These are phyloP conservation scores for Otolemur crassicaudatus DNA, from an alignment of 2,797 vertebrate genomes.

Conservation along the genomic window DNA sequence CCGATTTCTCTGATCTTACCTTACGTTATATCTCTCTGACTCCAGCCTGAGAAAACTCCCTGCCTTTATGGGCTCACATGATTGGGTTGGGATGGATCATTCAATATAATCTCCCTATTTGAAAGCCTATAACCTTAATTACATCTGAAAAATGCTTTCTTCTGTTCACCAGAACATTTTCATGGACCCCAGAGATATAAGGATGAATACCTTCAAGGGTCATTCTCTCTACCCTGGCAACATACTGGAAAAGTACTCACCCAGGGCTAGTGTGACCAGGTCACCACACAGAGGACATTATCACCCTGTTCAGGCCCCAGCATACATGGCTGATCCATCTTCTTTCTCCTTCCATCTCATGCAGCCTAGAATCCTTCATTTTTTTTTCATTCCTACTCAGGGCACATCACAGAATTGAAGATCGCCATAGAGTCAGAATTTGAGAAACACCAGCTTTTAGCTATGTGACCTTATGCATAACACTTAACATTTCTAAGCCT, in stretches of 20 bases:
- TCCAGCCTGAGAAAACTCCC: not conserved
- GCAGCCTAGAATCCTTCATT: not conserved
- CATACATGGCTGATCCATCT: not conserved
- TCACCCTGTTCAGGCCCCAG: too few species aligned
- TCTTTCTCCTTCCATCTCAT: not conserved
- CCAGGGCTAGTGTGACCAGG: not conserved
- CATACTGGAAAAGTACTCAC: not conserved
- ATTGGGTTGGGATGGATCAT: not conserved
- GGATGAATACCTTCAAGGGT: too few species aligned
- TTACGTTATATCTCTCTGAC: not conserved
- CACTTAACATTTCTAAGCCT: not conserved
- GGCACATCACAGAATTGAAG: not conserved
- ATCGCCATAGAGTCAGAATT: not conserved
- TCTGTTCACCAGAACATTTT: not conserved
- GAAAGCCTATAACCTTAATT: not conserved
- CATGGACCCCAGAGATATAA: not conserved
- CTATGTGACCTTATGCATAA: not conserved
- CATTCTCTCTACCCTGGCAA: not conserved
- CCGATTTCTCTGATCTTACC: not conserved
- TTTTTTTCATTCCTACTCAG: not conserved
- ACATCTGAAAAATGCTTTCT: not conserved
- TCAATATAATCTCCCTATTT: not conserved
- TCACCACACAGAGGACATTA: accelerated
- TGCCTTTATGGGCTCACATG: not conserved
- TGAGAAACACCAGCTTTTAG: not conserved